phyloP scores from a whole-genome alignment of 2,113 vertebrate species.

The Alethe diademata region DNA sequence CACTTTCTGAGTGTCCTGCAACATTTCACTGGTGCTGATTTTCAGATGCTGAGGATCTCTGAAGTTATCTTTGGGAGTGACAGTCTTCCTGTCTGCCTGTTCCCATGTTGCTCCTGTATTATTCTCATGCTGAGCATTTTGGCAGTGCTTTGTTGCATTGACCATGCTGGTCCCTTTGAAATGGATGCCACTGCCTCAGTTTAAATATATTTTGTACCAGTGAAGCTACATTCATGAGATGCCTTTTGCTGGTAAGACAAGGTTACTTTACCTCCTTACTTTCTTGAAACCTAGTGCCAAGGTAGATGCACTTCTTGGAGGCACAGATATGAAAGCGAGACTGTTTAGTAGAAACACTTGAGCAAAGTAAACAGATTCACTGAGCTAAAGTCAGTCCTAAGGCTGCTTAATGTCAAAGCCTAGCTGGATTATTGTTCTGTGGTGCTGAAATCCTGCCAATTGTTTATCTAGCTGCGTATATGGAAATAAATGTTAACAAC shows the following conservation, averaged over 20 bases:
- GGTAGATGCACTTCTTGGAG: background rate
- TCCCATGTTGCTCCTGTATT: accelerated
- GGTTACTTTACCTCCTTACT: background rate
- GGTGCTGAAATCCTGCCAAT: background rate
- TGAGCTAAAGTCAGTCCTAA: background rate
- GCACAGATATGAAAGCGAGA: background rate
- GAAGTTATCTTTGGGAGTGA: background rate
- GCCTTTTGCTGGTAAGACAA: background rate
- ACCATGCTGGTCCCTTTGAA: background rate
- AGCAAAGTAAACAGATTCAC: background rate
- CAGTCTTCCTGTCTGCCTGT: background rate
- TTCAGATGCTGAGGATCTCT: background rate
- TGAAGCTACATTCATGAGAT: accelerated
- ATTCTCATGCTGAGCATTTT: background rate
- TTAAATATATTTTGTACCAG: background rate
- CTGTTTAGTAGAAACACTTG: background rate
- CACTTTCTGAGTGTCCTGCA: background rate
- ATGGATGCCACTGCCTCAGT: background rate
- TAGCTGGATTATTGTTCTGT: background rate
- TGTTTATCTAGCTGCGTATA: background rate
- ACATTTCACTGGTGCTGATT: background rate
- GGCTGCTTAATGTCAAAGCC: background rate
- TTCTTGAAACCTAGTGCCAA: background rate
- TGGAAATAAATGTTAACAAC: background rate
- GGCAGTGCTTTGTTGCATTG: background rate